These are phyloP conservation scores for Zaprionus taronus DNA, from an alignment of 1,140 invertebrate genomes.

Conservation along the genomic window DNA sequence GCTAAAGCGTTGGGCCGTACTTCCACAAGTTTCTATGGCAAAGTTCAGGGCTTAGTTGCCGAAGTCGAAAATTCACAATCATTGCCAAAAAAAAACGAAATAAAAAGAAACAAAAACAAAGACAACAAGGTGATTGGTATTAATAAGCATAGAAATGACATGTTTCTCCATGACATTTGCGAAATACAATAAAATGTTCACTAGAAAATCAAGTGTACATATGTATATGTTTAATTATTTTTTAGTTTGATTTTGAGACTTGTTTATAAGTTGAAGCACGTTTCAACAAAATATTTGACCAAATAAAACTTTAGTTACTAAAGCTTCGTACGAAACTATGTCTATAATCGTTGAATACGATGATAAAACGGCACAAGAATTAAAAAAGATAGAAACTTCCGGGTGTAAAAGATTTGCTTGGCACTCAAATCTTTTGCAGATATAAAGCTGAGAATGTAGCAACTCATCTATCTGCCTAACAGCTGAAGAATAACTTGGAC, in stretches of 20 bases:
- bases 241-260: conserved; percentile 22
- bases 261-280: conserved; percentile 56
- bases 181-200: conserved; percentile 26
- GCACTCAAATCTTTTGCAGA: neutral
- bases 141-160: conserved; percentile 70
- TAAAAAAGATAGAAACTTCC: neutral
- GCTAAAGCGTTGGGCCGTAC: conserved; percentile 45
- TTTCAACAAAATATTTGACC: conserved; percentile 23
- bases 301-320: neutral
- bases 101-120: conserved; percentile 26
- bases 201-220: conserved; percentile 10
- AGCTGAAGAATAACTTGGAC: neutral
- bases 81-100: conserved; percentile 42
- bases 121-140: conserved; percentile 51
- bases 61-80: conserved; percentile 43
- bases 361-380: neutral
- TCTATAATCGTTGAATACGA: neutral
- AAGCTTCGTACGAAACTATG: neutral
- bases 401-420: neutral
- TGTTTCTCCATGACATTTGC: conserved; percentile 60
- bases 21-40: conserved; percentile 30
- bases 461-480: neutral
- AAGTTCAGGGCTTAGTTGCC: conserved; percentile 64
- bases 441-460: too few relatives aligned
- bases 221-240: conserved; percentile 7